Percentiles rank a stretch among this genome's conserved stretches.
Evolutionary conservation across 2,888 invertebrate genomes (phyloP).

Genomic region (Andrena praecox): DNA sequence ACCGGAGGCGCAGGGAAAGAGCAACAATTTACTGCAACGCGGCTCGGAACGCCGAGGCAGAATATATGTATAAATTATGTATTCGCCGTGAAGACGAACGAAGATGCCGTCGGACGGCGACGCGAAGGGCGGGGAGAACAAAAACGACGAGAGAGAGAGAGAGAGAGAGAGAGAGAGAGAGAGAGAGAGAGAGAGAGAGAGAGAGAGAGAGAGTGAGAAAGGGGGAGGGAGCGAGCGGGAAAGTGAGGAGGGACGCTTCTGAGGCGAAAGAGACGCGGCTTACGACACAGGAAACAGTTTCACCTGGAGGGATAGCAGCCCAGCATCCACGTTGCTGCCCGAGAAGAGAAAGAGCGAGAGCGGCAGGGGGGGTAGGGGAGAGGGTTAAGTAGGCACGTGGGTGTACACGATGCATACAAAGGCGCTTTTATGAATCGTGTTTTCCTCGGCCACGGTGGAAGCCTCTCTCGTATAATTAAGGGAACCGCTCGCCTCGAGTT

Average conservation of each 20-base stretch:
- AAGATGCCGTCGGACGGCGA: conserved; percentile 27
- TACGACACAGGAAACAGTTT: conserved; percentile 83
- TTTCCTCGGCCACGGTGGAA: conserved; percentile 72
- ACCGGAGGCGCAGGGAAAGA: conserved; percentile 9
- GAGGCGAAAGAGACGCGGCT: conserved; percentile 77
- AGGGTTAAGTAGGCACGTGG: conserved; percentile 71
- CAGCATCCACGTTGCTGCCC: conserved; percentile 62
- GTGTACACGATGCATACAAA: conserved; percentile 77
- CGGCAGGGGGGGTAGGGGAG: conserved; percentile 5
- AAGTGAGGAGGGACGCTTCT: conserved; percentile 58
- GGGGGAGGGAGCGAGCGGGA: conserved; percentile 6
- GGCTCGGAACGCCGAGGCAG: conserved; percentile 3
- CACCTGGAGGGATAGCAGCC: conserved; percentile 75
- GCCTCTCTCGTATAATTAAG: conserved; percentile 63
- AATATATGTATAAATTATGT: conserved; percentile 20
- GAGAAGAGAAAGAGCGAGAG: not conserved
- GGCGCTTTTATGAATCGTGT: conserved; percentile 76
- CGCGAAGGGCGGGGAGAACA: conserved; percentile 31
- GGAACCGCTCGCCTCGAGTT: conserved; percentile 35
- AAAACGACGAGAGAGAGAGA: conserved; percentile 3
- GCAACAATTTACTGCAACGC: conserved; percentile 23
- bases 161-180: conserved; percentile 11
- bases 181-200: not conserved
- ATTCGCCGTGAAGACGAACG: conserved; percentile 15
- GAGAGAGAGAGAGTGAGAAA: conserved; percentile 12